A percentile compares a stretch with the other conserved stretches of the same genome.
phyloP scores from a whole-genome alignment of 1,140 invertebrate species.

The Apolygus lucorum region DNA sequence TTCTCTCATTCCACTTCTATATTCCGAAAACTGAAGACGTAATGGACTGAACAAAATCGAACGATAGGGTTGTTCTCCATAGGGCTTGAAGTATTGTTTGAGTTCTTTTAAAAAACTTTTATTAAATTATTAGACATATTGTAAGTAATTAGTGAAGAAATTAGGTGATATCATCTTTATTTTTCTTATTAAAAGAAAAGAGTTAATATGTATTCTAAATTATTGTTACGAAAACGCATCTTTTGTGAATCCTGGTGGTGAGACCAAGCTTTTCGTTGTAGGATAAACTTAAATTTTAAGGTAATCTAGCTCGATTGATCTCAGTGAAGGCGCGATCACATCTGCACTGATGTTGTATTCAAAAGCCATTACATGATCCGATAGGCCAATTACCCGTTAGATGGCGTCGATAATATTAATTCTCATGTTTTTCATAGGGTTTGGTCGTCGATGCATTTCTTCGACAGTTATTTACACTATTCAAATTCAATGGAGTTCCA shows the following conservation, averaged over 20 bases:
- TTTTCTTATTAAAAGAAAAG: conserved; percentile 2
- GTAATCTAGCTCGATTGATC: conserved; percentile 7
- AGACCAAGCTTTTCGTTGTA: conserved; percentile 2
- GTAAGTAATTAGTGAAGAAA: background rate
- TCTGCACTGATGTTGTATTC: background rate
- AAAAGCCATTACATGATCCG: background rate
- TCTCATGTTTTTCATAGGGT: no score
- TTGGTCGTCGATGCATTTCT: no score
- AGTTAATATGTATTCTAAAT: background rate
- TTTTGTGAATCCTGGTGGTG: conserved; percentile 1
- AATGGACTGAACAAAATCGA: no score
- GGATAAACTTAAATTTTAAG: background rate
- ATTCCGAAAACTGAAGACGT: no score
- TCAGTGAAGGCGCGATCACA: background rate
- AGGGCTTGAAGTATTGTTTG: background rate
- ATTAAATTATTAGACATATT: background rate
- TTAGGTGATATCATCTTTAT: conserved; percentile 10
- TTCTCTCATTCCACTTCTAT: no score
- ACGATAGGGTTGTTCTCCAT: background rate
- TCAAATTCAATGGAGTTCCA: no score
- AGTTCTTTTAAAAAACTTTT: background rate
- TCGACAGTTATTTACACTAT: no score
- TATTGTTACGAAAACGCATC: background rate
- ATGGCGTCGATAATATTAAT: background rate
- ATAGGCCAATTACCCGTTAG: background rate